Percentiles rank a stretch among this genome's conserved stretches.
phyloP scores from a whole-genome alignment of 2,888 invertebrate species.

The Alloplasta piceator region DNA sequence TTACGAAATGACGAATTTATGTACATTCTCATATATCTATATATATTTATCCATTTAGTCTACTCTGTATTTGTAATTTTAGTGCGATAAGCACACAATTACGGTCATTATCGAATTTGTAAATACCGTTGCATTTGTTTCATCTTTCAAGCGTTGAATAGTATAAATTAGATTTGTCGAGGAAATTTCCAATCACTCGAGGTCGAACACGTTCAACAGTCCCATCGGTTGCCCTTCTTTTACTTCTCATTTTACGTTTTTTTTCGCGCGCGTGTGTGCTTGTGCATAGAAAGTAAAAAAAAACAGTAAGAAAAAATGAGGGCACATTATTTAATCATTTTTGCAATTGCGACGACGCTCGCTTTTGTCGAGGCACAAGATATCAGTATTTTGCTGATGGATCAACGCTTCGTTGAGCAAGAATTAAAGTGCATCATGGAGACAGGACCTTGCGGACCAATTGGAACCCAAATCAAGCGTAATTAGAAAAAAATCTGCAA shows the following conservation, averaged over 20 bases:
- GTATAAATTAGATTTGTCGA: too few relatives aligned
- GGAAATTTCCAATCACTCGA: too few relatives aligned
- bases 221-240: not conserved
- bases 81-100: too few relatives aligned
- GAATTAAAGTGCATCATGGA: slow-evolving; percentile 86
- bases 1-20: too few relatives aligned
- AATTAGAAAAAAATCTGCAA: slow-evolving; percentile 65
- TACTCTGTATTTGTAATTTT: too few relatives aligned
- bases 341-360: slow-evolving; percentile 39
- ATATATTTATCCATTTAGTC: too few relatives aligned
- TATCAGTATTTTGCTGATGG: slow-evolving; percentile 58
- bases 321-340: slow-evolving; percentile 28
- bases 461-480: slow-evolving; percentile 87
- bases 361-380: slow-evolving; percentile 59
- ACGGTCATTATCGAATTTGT: too few relatives aligned
- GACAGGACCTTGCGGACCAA: slow-evolving; percentile 85
- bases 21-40: too few relatives aligned
- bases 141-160: too few relatives aligned
- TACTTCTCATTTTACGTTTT: not conserved
- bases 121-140: too few relatives aligned
- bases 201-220: too few relatives aligned
- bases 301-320: slow-evolving; percentile 46
- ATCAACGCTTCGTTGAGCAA: slow-evolving; percentile 69
- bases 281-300: not conserved
- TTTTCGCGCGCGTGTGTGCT: not conserved